Evolutionary conservation across 1,140 invertebrate species (phyloP), one percentile per base, ranked within the genome.

Genomic region (Drosophila funebris): DNA sequence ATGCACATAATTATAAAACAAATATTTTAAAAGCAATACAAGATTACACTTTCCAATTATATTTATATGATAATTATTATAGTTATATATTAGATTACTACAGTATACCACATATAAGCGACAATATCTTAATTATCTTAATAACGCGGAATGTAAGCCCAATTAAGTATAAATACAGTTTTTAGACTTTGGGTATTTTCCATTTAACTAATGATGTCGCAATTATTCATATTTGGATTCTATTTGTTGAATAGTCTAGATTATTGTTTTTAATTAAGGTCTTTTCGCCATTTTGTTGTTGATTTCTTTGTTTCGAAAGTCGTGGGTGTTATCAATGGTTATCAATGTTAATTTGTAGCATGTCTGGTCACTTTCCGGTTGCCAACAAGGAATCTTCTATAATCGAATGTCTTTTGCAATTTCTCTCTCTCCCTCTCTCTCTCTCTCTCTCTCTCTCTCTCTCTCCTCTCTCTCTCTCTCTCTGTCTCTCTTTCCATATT

Each of bases 241-340:
- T 41, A 43, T 41, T 56, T 73, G 36, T 16, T 48, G 27, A 46
- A 58, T 44, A 20, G 6, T 27, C 41, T 13, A 27, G 31, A 53
- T 37, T 29, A 31, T 3, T 36, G 33, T 18, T 52, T 50, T 68
- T 60, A 50, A 67, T 56, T 50, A 63, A n/a, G 24, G 22, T 24
- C 20, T 60, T 20, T 60, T 16, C 52, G 33, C 52, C 52, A 52
- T 39, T 14, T 41, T 39, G 11, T 22, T 60, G 44, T 53, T 18
- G 39, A 68, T 52, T 76, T 74, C 33, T 50, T 31, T 81, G 18
- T 73, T 66, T 68, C 43, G 43, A 85, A 81, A 77, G 73, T 85
- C 81, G 81, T 85, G 81, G 81, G 81, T 87, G 81, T 87, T 85
- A 85, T 85, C 81, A 81, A 80, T 85, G 81, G 62, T 73, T 73